Conservation (phyloP, 2,113 vertebrate genomes). For the Larimichthys polyactis region DNA sequence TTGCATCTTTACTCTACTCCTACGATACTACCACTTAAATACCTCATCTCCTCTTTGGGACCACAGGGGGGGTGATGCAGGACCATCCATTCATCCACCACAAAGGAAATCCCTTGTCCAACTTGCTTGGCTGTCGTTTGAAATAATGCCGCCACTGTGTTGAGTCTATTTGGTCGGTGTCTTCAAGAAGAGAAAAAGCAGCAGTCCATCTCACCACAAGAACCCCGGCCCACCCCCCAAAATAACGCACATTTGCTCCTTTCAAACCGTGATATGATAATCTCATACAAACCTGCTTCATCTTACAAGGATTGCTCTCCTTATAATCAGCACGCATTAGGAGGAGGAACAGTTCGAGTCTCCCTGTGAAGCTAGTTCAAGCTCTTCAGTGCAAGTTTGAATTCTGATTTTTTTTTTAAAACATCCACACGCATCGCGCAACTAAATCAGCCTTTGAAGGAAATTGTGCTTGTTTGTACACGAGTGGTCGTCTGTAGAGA, state of each 20-base stretch:
- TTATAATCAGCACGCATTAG: conserved; percentile 74
- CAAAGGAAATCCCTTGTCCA: conserved; percentile 11
- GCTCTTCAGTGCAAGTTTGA: conserved; percentile 62
- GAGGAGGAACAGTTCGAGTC: background rate
- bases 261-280: conserved; percentile 10
- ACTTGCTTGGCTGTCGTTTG: conserved; percentile 4
- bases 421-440: background rate
- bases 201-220: background rate
- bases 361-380: conserved; percentile 11
- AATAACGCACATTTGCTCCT: background rate
- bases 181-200: conserved; percentile 29
- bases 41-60: conserved; percentile 17
- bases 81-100: conserved; percentile 14
- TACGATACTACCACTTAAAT: conserved; percentile 11
- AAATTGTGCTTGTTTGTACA: conserved; percentile 65
- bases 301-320: conserved; percentile 78
- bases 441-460: conserved; percentile 1
- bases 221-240: background rate
- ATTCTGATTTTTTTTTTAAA: conserved; percentile 9
- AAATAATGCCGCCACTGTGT: conserved; percentile 43
- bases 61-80: background rate
- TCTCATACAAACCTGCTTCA: conserved; percentile 65
- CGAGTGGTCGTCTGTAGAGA: conserved; percentile 19
- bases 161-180: conserved; percentile 39
- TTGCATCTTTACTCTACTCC: conserved; percentile 55